phyloP scores from a whole-genome alignment of 30 jellyfish, hydroid and myxozoan genomes.

The Pelagia noctiluca region DNA sequence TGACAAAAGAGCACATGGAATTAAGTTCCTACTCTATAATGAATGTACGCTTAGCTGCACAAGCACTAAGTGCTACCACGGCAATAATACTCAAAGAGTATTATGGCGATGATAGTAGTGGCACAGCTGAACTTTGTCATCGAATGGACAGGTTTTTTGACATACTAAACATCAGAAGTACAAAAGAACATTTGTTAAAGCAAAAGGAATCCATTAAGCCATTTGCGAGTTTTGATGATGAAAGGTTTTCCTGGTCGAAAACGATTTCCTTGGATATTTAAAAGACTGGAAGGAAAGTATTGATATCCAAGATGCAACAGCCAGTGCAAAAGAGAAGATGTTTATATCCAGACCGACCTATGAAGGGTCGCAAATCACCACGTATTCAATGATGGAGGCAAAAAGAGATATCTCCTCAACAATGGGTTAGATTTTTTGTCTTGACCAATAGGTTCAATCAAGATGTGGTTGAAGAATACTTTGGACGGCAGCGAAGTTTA shows the following conservation, averaged over 20 bases:
- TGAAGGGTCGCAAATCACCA: conserved; percentile 45
- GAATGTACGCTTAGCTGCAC: conserved; percentile 30
- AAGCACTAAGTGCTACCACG: conserved; percentile 11
- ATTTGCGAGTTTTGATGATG: conserved; percentile 20
- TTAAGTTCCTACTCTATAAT: conserved; percentile 11
- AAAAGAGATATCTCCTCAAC: conserved; percentile 34
- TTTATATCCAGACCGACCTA: conserved; percentile 47
- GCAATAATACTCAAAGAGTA: conserved; percentile 5
- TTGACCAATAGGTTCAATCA: conserved; percentile 64
- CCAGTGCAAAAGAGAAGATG: conserved; percentile 54
- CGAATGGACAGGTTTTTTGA: conserved; percentile 21
- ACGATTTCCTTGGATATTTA: conserved; percentile 36
- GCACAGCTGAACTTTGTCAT: conserved; percentile 8
- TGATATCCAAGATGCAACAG: conserved; percentile 3
- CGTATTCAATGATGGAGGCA: conserved; percentile 40
- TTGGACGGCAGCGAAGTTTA: conserved; percentile 59
- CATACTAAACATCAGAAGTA: conserved; percentile 9
- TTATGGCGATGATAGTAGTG: background rate
- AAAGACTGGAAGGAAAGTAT: conserved; percentile 30
- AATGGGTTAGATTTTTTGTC: conserved; percentile 43
- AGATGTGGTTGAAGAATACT: conserved; percentile 62
- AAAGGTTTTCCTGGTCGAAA: background rate
- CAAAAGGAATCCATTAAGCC: conserved; percentile 11
- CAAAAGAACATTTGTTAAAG: conserved; percentile 14
- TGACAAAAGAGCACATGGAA: conserved; percentile 35